Evolutionary conservation across 2,797 vertebrate genomes (phyloP), one percentile per base, ranked within the genome.

Genomic region (Ibycter americanus): DNA sequence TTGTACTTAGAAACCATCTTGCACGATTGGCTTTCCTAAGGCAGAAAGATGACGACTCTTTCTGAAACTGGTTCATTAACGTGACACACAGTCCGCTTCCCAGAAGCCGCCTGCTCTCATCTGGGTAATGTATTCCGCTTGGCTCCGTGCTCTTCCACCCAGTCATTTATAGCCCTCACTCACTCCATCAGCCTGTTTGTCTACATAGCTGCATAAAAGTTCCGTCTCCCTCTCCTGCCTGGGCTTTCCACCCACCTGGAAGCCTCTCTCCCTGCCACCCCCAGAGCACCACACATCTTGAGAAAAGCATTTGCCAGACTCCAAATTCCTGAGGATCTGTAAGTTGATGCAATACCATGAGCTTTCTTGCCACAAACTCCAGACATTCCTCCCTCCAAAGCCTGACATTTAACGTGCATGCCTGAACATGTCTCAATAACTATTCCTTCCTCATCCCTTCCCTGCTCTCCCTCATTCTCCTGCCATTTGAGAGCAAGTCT

Each of bases 321-420:
- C 38, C 5, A 58, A 90, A 90, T 92, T 96, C 90, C 95, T 73
- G 74, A 82, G 86, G 70, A 87, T 82, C 66, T 52, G 21, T 4
- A 51, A 72, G 70, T 47, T 72, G 92, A 82, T 90, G 96, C 86
- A 94, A 92, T 23, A 58, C 66, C 77, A 38, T 2, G 34, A 66
- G 59, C 73, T 77, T 36, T 40, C 86, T 32, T 49, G 83, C 92
- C 91, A 89, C 81, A 59, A 89, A 68, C 90, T 90, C 83, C 87
- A 86, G 74, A 61, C 92, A 83, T 90, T 87, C 92, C 78, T 92
- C 66, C 77, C 96, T 93, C 74, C 92, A 59, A 93, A 92, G 92
- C 47, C 90, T 80, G 90, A 89, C 89, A 93, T 94, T 97, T 51
- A 84, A 46, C 10, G 19, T 32, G 89, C 95, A 32, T 92, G 96